A percentile compares a stretch with the other conserved stretches of the same genome.
These are phyloP conservation scores for Apis florea DNA, from an alignment of 1,140 invertebrate genomes.

Conservation along the genomic window DNA sequence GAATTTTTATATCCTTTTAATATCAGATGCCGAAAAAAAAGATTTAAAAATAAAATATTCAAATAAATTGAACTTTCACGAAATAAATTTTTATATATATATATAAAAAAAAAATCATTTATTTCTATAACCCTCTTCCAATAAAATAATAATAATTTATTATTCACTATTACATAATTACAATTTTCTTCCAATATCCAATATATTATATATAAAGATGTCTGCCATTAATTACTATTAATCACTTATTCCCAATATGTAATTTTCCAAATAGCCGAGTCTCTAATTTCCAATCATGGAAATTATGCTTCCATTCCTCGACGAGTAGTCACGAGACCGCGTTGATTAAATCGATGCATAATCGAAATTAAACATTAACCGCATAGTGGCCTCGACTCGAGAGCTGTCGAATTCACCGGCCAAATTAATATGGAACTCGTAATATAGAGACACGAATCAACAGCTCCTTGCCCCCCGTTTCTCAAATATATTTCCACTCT, in stretches of 20 bases:
- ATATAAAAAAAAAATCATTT: no score
- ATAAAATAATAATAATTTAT: no score
- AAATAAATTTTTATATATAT: no score
- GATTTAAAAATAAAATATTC: no score
- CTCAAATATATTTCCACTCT: not conserved
- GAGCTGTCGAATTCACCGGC: not conserved
- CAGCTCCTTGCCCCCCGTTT: not conserved
- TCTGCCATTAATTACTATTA: not conserved
- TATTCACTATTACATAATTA: no score
- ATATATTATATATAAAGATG: no score
- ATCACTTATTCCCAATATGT: not conserved
- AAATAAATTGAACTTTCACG: no score
- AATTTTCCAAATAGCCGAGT: not conserved
- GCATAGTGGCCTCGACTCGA: not conserved
- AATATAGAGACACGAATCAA: no score
- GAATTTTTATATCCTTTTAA: no score
- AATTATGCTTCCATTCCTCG: not conserved
- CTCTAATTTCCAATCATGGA: not conserved
- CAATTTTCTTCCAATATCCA: no score
- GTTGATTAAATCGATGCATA: not conserved
- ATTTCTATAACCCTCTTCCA: no score
- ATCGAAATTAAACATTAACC: constrained; percentile 8
- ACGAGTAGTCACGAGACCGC: not conserved
- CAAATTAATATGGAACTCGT: not conserved
- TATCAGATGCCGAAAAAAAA: no score